phyloP scores from a whole-genome alignment of 2,797 vertebrate genomes.

The Hylomyscus alleni region DNA sequence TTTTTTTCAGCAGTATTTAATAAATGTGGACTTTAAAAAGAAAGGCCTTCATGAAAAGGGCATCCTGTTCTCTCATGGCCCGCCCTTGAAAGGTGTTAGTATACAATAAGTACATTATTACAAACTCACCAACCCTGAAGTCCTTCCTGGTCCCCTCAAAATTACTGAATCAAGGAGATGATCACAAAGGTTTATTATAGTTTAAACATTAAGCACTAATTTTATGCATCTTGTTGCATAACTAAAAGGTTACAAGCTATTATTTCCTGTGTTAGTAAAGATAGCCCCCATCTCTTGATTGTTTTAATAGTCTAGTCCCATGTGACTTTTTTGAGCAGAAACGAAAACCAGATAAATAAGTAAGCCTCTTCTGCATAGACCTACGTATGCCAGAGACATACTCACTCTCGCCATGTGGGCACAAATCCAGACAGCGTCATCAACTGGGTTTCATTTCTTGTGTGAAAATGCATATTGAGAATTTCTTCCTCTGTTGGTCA shows the following conservation, averaged over 20 bases:
- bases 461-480: neutral
- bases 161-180: slow-evolving; percentile 39
- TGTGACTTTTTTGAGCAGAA: slow-evolving; percentile 50
- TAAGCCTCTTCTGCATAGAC: neutral
- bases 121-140: neutral
- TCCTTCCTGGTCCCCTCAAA: neutral
- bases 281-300: slow-evolving; percentile 7
- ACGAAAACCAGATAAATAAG: neutral
- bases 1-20: slow-evolving; percentile 60
- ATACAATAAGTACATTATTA: neutral
- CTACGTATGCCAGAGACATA: slow-evolving; percentile 10
- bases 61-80: slow-evolving; percentile 49
- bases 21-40: slow-evolving; percentile 56
- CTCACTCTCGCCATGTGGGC: slow-evolving; percentile 18
- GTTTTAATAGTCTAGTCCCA: slow-evolving; percentile 49
- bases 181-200: slow-evolving; percentile 34
- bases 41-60: slow-evolving; percentile 21
- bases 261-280: slow-evolving; percentile 57
- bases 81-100: neutral
- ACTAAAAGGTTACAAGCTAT: slow-evolving; percentile 9
- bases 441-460: slow-evolving; percentile 3
- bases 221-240: slow-evolving; percentile 32
- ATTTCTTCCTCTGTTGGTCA: neutral
- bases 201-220: slow-evolving; percentile 20
- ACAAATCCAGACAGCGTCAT: slow-evolving; percentile 19